Evolutionary conservation across 1,140 invertebrate genomes (phyloP).

Genomic region (Megalonaias nervosa): DNA sequence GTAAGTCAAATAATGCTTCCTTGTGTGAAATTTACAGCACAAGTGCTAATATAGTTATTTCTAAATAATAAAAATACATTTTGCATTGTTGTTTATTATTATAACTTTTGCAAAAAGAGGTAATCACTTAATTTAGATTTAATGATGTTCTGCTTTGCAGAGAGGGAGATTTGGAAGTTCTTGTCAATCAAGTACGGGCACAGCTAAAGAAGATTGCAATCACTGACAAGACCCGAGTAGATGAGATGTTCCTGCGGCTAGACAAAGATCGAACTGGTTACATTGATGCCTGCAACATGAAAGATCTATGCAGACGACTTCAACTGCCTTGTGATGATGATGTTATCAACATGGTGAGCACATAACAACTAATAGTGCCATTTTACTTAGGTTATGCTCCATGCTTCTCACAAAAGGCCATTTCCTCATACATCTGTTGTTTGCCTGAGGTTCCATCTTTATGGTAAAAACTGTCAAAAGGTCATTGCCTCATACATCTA

Average conservation of each 20-base stretch:
- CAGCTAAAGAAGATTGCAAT: constrained; percentile 71
- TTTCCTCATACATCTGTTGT: too few species aligned
- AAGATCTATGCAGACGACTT: constrained; percentile 61
- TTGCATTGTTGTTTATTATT: too few species aligned
- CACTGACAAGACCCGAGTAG: constrained; percentile 67
- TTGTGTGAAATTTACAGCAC: too few species aligned
- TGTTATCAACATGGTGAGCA: constrained; percentile 67
- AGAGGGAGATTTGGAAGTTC: constrained; percentile 57
- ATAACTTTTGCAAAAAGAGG: too few species aligned
- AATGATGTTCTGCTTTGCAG: constrained; percentile 40
- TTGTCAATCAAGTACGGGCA: constrained; percentile 64
- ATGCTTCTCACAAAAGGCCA: too few species aligned
- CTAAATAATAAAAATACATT: too few species aligned
- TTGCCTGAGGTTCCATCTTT: too few species aligned
- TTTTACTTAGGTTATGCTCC: neutral
- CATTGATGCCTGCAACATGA: constrained; percentile 66
- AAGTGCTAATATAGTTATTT: too few species aligned
- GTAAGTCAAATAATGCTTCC: too few species aligned
- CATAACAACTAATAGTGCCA: neutral
- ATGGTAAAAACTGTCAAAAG: too few species aligned
- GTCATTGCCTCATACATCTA: too few species aligned
- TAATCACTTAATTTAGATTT: too few species aligned
- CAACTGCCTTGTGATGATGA: constrained; percentile 70
- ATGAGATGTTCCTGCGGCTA: constrained; percentile 70
- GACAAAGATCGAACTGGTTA: constrained; percentile 66